These are phyloP conservation scores for Tragelaphus eurycerus DNA, from an alignment of 2,797 vertebrate genomes.

Conservation along the genomic window DNA sequence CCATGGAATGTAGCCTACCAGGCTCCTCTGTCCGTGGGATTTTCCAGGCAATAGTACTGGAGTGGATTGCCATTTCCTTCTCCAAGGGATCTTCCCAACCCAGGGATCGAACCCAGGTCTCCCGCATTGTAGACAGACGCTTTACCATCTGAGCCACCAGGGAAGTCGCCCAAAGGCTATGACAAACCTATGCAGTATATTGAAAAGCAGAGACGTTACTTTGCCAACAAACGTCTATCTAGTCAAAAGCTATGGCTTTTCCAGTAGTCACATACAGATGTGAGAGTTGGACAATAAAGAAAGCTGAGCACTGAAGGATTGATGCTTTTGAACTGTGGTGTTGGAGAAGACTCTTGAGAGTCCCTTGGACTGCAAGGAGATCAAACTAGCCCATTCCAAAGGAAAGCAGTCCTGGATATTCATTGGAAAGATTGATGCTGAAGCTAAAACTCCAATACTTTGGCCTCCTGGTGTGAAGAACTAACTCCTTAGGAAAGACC, in stretches of 20 bases:
- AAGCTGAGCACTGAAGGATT: not conserved
- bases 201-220: not conserved
- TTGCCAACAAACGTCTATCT: not conserved
- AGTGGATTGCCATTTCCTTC: too few relatives aligned
- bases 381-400: not conserved
- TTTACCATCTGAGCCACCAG: too few relatives aligned
- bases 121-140: too few relatives aligned
- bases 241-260: not conserved
- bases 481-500: not conserved
- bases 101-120: too few relatives aligned
- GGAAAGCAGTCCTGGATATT: not conserved
- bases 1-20: too few relatives aligned
- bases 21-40: too few relatives aligned
- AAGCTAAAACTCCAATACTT: not conserved
- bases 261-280: not conserved
- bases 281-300: not conserved
- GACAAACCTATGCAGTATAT: not conserved
- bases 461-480: not conserved
- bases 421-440: not conserved
- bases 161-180: not conserved
- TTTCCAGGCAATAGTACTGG: too few relatives aligned
- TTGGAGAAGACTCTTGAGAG: not conserved
- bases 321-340: not conserved
- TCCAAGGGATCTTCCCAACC: too few relatives aligned
- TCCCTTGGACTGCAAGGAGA: not conserved